Percentiles rank a stretch among this genome's conserved stretches.
phyloP scores from a whole-genome alignment of 2,797 vertebrate species.

The Sphaeramia orbicularis region DNA sequence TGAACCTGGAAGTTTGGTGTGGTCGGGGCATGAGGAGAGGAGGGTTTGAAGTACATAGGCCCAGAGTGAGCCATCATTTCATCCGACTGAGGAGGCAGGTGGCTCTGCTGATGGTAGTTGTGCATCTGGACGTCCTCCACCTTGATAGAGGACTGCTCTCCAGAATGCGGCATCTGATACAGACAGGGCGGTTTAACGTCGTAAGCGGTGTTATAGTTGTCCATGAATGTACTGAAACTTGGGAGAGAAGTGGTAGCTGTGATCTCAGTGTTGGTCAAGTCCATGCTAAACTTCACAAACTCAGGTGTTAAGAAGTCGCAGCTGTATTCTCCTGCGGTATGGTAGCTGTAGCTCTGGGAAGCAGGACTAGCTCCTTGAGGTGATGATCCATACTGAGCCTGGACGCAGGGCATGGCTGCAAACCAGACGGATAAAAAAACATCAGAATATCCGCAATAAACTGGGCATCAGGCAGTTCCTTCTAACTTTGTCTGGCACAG shows the following conservation, averaged over 20 bases:
- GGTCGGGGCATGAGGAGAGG: slow-evolving; percentile 90
- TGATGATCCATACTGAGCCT: slow-evolving; percentile 99
- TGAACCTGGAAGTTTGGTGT: slow-evolving; percentile 96
- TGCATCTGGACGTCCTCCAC: slow-evolving; percentile 99
- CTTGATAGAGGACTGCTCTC: slow-evolving; percentile 97
- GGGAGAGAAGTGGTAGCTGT: slow-evolving; percentile 96
- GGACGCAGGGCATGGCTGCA: slow-evolving; percentile 99
- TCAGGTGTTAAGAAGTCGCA: slow-evolving; percentile 99
- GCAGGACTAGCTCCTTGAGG: slow-evolving; percentile 99
- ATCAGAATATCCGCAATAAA: slow-evolving; percentile 36
- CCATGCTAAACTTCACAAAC: slow-evolving; percentile 99
- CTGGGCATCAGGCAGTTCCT: background rate
- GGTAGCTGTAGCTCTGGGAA: slow-evolving; percentile 98
- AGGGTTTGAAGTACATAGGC: slow-evolving; percentile 97
- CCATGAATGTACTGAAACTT: slow-evolving; percentile 92
- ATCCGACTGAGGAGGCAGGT: slow-evolving; percentile 93
- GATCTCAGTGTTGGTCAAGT: slow-evolving; percentile 99
- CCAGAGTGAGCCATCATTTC: slow-evolving; percentile 96
- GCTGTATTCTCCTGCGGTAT: slow-evolving; percentile 96
- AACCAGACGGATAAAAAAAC: slow-evolving; percentile 74
- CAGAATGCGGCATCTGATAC: slow-evolving; percentile 98
- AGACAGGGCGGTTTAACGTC: slow-evolving; percentile 99
- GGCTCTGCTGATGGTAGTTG: slow-evolving; percentile 95
- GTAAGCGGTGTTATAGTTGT: slow-evolving; percentile 96
- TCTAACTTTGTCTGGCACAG: background rate